A percentile compares a stretch with the other conserved stretches of the same genome.
Conservation (phyloP, 2,888 invertebrate genomes). For the Hydraecia micacea region DNA sequence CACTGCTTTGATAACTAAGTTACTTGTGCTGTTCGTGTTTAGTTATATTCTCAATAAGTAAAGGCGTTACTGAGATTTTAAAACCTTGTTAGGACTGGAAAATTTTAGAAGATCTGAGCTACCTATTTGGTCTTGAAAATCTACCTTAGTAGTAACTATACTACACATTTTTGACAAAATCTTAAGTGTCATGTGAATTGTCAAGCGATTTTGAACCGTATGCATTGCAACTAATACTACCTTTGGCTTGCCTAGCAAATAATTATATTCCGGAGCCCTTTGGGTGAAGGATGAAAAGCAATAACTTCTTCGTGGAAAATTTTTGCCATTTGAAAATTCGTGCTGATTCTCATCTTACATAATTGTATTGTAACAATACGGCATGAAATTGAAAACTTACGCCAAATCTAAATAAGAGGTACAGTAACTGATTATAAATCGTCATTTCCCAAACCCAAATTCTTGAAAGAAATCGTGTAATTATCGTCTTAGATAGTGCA, state of each 20-base stretch:
- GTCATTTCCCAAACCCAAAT: too few species aligned
- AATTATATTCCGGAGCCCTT: neutral
- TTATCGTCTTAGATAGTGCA: too few species aligned
- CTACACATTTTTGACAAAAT: neutral
- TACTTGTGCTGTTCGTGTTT: slow-evolving; percentile 24
- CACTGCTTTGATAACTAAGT: slow-evolving; percentile 52
- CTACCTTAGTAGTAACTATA: neutral
- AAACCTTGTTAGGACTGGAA: neutral
- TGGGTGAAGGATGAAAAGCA: neutral
- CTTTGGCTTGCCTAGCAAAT: neutral
- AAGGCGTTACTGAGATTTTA: neutral
- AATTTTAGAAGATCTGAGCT: neutral
- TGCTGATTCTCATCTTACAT: neutral
- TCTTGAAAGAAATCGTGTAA: too few species aligned
- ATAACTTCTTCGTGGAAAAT: neutral
- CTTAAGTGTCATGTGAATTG: neutral
- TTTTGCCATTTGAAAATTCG: neutral
- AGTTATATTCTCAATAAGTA: slow-evolving; percentile 18
- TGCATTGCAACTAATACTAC: neutral
- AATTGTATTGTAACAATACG: too few species aligned
- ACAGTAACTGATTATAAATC: too few species aligned
- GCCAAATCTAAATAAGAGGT: too few species aligned
- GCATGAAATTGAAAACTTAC: too few species aligned
- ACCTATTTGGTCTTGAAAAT: neutral
- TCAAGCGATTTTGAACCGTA: neutral